Evolutionary conservation across 1,140 invertebrate species (phyloP).

Genomic region (Rhopalosiphum padi): DNA sequence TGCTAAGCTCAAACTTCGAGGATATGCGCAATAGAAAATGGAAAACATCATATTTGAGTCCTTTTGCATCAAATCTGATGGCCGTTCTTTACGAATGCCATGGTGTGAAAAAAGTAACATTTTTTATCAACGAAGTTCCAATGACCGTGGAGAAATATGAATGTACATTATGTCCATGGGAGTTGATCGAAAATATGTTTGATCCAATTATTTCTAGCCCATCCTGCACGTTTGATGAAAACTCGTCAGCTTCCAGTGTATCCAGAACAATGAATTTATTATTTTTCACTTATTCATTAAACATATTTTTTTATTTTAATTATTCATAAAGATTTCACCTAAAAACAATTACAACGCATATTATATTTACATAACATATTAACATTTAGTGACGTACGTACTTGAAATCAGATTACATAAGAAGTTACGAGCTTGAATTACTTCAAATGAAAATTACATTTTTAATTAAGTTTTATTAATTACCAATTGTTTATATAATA

Average conservation of each 20-base stretch:
- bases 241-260: not conserved
- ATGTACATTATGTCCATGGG: not conserved
- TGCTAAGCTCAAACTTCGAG: not conserved
- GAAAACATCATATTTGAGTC: not conserved
- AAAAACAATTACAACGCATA: not conserved
- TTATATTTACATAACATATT: not conserved
- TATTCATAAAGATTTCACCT: not conserved
- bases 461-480: too few relatives aligned
- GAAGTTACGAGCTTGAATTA: too few relatives aligned
- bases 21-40: not conserved
- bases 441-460: too few relatives aligned
- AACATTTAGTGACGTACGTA: too few relatives aligned
- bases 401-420: too few relatives aligned
- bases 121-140: not conserved
- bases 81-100: not conserved
- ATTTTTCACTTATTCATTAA: not conserved
- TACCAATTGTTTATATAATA: too few relatives aligned
- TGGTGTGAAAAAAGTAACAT: not conserved
- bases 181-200: not conserved
- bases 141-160: not conserved
- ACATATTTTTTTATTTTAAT: not conserved
- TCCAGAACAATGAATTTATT: not conserved
- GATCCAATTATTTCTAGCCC: not conserved
- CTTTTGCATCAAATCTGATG: not conserved
- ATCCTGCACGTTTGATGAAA: not conserved